phyloP scores from a whole-genome alignment of 2,888 invertebrate species.

The Campoplex nolae region DNA sequence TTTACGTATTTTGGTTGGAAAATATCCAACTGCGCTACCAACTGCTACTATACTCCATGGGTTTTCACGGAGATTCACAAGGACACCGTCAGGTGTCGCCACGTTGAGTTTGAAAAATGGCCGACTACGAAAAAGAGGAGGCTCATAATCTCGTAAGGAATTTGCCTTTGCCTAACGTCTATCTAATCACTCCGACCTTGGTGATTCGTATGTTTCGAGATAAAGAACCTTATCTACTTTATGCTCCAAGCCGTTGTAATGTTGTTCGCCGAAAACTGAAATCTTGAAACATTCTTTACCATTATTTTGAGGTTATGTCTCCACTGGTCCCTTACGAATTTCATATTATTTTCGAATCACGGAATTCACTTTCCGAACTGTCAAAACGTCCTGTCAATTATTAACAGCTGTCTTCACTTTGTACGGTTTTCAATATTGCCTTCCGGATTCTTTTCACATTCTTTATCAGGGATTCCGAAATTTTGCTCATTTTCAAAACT shows the following conservation, averaged over 20 bases:
- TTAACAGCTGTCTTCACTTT: not conserved
- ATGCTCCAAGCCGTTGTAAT: constrained; percentile 45
- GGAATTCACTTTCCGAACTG: not conserved
- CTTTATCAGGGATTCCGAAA: not conserved
- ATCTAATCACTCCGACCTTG: constrained; percentile 81
- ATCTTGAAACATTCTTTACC: constrained; percentile 7
- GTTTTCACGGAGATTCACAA: not conserved
- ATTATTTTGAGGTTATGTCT: constrained; percentile 61
- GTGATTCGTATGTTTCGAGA: constrained; percentile 58
- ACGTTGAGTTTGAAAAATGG: constrained; percentile 84
- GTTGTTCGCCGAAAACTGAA: constrained; percentile 41
- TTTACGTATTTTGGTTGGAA: not conserved
- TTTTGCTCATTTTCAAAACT: not conserved
- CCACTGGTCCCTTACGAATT: not conserved
- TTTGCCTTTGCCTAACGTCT: constrained; percentile 80
- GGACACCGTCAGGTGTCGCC: constrained; percentile 41
- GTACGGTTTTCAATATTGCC: not conserved
- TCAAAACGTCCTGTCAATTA: constrained; percentile 16
- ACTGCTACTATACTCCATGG: not conserved
- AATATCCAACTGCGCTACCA: not conserved
- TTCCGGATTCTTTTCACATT: not conserved
- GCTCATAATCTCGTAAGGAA: constrained; percentile 89
- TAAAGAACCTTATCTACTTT: constrained; percentile 62
- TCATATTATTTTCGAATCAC: not conserved
- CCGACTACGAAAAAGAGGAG: constrained; percentile 94